Evolutionary conservation across 2,113 vertebrate genomes (phyloP).

Genomic region (Cryptotis parvus): DNA sequence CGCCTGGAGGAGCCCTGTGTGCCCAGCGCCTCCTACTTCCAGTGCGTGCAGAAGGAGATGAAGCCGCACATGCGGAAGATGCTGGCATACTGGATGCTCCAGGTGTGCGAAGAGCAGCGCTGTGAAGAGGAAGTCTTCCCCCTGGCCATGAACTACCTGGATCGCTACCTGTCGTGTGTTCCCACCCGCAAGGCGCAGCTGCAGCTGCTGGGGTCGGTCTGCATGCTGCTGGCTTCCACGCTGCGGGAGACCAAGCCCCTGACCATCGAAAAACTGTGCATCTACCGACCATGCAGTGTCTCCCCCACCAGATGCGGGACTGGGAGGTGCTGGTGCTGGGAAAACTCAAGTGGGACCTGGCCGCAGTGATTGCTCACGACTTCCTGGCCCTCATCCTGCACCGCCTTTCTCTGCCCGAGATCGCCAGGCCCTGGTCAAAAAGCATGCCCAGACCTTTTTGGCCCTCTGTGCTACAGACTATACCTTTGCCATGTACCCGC

Average conservation of each 20-base stretch:
- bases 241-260: constrained; percentile 92
- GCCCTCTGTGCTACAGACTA: constrained; percentile 93
- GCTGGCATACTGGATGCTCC: constrained; percentile 93
- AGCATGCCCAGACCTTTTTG: constrained; percentile 92
- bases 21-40: constrained; percentile 82
- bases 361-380: constrained; percentile 94
- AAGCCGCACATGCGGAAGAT: constrained; percentile 91
- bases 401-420: constrained; percentile 86
- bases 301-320: constrained; percentile 90
- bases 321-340: constrained; percentile 94
- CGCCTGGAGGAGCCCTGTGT: constrained; percentile 87
- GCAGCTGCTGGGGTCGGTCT: constrained; percentile 93
- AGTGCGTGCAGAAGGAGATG: constrained; percentile 88
- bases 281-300: constrained; percentile 94
- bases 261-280: constrained; percentile 92
- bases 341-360: constrained; percentile 94
- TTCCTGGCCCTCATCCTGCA: constrained; percentile 94
- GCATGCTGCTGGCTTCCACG: constrained; percentile 97
- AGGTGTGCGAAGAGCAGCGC: constrained; percentile 97
- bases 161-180: constrained; percentile 91
- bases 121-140: constrained; percentile 97
- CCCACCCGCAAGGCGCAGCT: constrained; percentile 85
- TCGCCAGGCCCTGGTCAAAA: constrained; percentile 87
- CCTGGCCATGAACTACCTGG: constrained; percentile 93
- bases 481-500: constrained; percentile 90